Percentiles rank a stretch among this genome's conserved stretches.
phyloP scores from a whole-genome alignment of 1,140 invertebrate genomes.

The Bombus superbus region DNA sequence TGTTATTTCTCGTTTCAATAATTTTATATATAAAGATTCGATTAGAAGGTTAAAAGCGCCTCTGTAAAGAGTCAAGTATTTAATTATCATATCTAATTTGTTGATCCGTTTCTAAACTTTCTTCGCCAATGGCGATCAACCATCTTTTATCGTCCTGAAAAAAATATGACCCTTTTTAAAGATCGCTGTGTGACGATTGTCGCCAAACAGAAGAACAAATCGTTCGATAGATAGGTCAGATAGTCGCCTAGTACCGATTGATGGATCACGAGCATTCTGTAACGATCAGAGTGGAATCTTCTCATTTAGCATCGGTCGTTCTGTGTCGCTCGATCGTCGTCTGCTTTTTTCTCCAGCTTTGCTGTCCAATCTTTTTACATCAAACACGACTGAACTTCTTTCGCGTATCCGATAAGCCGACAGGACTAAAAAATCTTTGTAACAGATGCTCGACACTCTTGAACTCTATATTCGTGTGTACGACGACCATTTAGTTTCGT shows the following conservation, averaged over 20 bases:
- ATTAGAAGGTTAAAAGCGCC: too few relatives aligned
- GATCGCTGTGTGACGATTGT: not conserved
- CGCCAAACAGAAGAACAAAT: constrained; percentile 23
- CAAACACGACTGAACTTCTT: constrained; percentile 17
- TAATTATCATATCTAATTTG: too few relatives aligned
- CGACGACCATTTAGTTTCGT: too few relatives aligned
- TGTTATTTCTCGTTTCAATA: too few relatives aligned
- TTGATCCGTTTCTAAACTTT: not conserved
- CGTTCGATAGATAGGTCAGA: constrained; percentile 18
- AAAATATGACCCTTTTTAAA: not conserved
- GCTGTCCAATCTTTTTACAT: constrained; percentile 30
- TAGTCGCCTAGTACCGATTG: constrained; percentile 30
- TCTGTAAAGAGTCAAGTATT: too few relatives aligned
- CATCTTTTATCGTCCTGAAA: not conserved
- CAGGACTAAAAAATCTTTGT: constrained; percentile 22
- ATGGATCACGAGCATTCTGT: constrained; percentile 44
- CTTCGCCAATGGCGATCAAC: not conserved
- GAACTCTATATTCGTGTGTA: not conserved
- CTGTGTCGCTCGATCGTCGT: constrained; percentile 30
- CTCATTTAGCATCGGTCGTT: constrained; percentile 33
- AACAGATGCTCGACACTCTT: constrained; percentile 12
- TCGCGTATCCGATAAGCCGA: constrained; percentile 28
- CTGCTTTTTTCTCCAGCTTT: constrained; percentile 5
- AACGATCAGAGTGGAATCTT: constrained; percentile 34
- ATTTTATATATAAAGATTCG: too few relatives aligned